Base-by-base conservation (phyloP, 1,140 invertebrate genomes). In the Pseudomyrmex concolor region DNA sequence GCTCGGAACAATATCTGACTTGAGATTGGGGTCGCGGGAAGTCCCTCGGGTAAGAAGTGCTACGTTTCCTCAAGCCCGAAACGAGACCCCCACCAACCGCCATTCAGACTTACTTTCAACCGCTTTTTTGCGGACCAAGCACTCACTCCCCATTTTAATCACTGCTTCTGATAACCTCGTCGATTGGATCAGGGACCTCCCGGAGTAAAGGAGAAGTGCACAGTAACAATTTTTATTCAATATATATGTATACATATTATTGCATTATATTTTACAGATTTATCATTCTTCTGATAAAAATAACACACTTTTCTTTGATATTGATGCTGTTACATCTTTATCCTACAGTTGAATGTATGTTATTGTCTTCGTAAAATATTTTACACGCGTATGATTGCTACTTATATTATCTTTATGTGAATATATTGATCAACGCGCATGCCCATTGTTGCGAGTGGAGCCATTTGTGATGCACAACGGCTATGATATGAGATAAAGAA, bases 1-100 rank as follows among this genome's bases (percentile, higher is more conserved):
- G 91, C 91, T 90, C 91, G 88, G 91, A 91, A 92, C 91, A 92
- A 92, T 91, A 92, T 92, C 91, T 92, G 90, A 91, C 91, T 91
- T 89, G 91, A 92, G 91, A 92, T 92, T 92, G 91, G 89, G 91
- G 91, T 91, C 90, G 89, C 89, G 88, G 63, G 64, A 86, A 84
- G 88, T 91, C 91, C 91, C 91, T 88, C 88, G 91, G 86, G 91
- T 90, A 90, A 90, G 89, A 90, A 91, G 91, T 92, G 91, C 91
- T 92, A 86, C 89, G 91, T 90, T 91, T 88, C 88, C 74, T 88
- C 84, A 92, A 91, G 86, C 90, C 86, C 84, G 83, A 91, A 91
- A 90, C 90, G 86, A 87, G 89, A 89, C 80, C 80, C 78, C 81
- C 84, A 74, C 64, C 83, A 71, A 70, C 89, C 63, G 64, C 85